Conservation (phyloP, 2,113 vertebrate species). For the Salvelinus alpinus region DNA sequence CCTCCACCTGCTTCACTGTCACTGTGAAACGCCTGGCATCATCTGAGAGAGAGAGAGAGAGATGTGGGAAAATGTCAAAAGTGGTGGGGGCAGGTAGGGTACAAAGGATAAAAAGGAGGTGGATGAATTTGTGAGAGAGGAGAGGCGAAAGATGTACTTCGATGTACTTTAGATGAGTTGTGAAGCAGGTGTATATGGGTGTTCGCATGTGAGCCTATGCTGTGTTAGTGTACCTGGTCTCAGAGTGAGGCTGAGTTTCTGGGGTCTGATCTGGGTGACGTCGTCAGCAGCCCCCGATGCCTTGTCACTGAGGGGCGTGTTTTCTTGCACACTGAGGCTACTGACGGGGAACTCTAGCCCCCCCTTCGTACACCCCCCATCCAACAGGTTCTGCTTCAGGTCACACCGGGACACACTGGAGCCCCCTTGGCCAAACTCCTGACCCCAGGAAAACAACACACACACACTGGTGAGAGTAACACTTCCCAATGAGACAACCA, state of each 20-base stretch:
- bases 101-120: too few relatives aligned
- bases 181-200: not conserved
- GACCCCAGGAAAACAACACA: conserved; percentile 24
- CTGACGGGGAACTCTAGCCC: conserved; percentile 84
- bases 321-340: conserved; percentile 52
- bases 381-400: conserved; percentile 74
- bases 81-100: not conserved
- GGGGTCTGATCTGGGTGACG: conserved; percentile 88
- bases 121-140: too few relatives aligned
- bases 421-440: conserved; percentile 66
- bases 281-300: conserved; percentile 69
- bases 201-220: not conserved
- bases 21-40: conserved; percentile 83
- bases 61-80: not conserved
- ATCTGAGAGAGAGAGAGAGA: conserved; percentile 64
- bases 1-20: conserved; percentile 89
- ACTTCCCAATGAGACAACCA: too few relatives aligned
- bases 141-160: not conserved
- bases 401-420: conserved; percentile 78
- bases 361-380: conserved; percentile 62
- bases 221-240: conserved; percentile 78
- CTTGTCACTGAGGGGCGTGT: conserved; percentile 79
- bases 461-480: conserved; percentile 56
- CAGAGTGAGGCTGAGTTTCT: conserved; percentile 81
- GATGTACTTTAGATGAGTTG: too few relatives aligned